Percentiles rank a stretch among this genome's conserved stretches.
Conservation (phyloP, 92 coral and sea anemone species). For the Phenganax subtilis region DNA sequence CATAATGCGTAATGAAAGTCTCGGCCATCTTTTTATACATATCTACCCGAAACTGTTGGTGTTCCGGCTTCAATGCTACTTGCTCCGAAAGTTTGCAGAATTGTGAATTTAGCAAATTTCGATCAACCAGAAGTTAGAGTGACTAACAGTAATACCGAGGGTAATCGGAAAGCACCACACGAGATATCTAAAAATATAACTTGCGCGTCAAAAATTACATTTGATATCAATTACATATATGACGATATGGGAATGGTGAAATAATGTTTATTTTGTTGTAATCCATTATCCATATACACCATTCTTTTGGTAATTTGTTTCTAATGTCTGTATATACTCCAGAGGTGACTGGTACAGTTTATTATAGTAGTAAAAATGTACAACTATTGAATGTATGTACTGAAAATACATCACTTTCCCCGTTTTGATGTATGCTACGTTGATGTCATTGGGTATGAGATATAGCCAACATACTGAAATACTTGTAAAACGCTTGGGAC, state of each 20-base stretch:
- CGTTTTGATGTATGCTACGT: background rate
- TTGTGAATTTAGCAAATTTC: constrained; percentile 12
- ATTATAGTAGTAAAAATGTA: background rate
- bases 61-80: background rate
- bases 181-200: constrained; percentile 8
- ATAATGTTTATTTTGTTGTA: background rate
- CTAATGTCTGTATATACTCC: too few species aligned
- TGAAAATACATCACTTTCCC: background rate
- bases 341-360: background rate
- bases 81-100: background rate
- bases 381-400: background rate
- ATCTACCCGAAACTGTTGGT: background rate
- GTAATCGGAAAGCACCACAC: background rate
- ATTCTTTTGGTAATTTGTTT: too few species aligned
- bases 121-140: constrained; percentile 8
- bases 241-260: background rate
- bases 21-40: constrained; percentile 6
- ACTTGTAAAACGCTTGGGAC: background rate
- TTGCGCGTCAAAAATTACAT: background rate
- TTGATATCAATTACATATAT: constrained; percentile 3
- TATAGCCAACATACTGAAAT: background rate
- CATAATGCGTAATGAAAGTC: background rate
- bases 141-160: background rate
- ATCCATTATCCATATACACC: too few species aligned
- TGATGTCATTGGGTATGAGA: too few species aligned